Evolutionary conservation across 2,797 vertebrate species (phyloP).

Genomic region (Diplodus sargus): DNA sequence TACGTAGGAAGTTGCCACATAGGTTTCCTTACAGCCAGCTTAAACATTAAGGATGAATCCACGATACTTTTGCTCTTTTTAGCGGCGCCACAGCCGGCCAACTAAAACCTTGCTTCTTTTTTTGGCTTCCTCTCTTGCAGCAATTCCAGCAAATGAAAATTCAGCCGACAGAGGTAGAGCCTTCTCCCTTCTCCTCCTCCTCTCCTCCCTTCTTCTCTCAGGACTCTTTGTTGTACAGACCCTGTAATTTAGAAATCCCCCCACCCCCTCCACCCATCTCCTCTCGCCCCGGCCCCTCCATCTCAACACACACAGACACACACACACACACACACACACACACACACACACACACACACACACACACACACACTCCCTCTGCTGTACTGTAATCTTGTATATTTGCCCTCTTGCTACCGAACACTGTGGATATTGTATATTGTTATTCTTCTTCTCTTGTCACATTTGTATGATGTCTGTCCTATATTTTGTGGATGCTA

Average conservation of each 20-base stretch:
- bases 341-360: slow-evolving; percentile 15
- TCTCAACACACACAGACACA: slow-evolving; percentile 3
- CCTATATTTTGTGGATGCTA: slow-evolving; percentile 86
- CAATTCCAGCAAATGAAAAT: slow-evolving; percentile 60
- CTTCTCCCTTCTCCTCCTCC: slow-evolving; percentile 83
- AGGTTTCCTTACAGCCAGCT: not conserved
- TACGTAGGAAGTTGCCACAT: too few relatives aligned
- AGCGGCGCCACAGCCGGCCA: not conserved
- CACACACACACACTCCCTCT: slow-evolving; percentile 42
- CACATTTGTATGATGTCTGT: slow-evolving; percentile 88
- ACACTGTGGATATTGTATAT: slow-evolving; percentile 90
- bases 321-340: slow-evolving; percentile 6
- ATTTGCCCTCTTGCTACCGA: slow-evolving; percentile 85
- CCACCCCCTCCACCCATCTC: slow-evolving; percentile 47
- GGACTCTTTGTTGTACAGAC: slow-evolving; percentile 84
- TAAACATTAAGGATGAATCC: not conserved
- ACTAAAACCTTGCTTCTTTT: slow-evolving; percentile 15
- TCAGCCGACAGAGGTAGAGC: slow-evolving; percentile 84
- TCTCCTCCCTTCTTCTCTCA: slow-evolving; percentile 83
- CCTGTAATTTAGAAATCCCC: slow-evolving; percentile 77
- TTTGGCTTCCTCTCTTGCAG: slow-evolving; percentile 54
- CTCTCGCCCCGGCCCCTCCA: slow-evolving; percentile 52
- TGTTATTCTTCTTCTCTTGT: slow-evolving; percentile 84
- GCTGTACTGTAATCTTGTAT: slow-evolving; percentile 85
- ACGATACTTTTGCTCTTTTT: not conserved